These are phyloP conservation scores for Nasalis larvatus DNA, from an alignment of 2,113 vertebrate genomes.

Conservation along the genomic window DNA sequence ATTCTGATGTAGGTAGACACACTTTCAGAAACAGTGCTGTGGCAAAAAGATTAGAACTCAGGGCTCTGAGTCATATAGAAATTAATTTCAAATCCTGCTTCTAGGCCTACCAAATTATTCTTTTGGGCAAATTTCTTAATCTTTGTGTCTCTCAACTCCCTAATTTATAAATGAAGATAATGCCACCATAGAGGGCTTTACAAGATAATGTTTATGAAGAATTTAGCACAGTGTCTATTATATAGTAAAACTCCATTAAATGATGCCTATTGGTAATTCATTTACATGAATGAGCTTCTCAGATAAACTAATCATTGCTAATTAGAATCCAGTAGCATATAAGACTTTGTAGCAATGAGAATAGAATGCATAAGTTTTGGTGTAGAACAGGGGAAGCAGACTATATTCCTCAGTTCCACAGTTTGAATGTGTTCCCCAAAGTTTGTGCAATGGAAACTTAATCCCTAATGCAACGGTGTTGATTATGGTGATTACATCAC, in stretches of 20 bases:
- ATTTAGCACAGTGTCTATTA: neutral
- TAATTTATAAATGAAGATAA: slow-evolving; percentile 23
- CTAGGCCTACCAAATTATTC: neutral
- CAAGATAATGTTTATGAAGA: neutral
- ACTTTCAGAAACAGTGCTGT: neutral
- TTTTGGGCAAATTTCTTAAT: neutral
- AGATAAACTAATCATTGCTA: neutral
- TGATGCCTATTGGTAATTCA: neutral
- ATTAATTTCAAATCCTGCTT: neutral
- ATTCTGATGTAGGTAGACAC: neutral
- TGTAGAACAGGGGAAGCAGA: neutral
- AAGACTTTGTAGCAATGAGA: neutral
- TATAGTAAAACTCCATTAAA: neutral
- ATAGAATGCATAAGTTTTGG: neutral
- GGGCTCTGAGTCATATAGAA: neutral
- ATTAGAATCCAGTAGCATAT: neutral
- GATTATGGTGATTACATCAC: neutral
- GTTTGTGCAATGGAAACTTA: neutral
- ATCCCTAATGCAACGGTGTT: neutral
- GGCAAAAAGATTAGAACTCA: neutral
- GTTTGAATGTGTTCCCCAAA: neutral
- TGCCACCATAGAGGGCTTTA: neutral
- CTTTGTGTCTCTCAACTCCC: neutral
- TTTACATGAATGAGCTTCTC: neutral
- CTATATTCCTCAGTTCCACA: neutral